These are phyloP conservation scores for Megaceryle maxima DNA, from an alignment of 2,113 vertebrate species.

Conservation along the genomic window DNA sequence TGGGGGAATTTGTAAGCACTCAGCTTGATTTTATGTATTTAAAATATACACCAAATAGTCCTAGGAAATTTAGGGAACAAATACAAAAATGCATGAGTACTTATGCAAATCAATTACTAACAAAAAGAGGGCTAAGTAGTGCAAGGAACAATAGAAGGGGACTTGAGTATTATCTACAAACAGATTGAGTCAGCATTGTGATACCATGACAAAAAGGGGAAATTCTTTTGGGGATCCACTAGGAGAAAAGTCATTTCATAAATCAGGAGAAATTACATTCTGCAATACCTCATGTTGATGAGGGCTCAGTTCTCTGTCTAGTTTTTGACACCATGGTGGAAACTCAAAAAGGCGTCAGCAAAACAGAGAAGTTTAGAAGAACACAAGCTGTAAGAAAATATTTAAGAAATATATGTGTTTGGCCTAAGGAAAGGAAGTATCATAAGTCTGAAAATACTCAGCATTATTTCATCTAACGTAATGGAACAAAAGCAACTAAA, in stretches of 20 bases:
- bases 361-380: background rate
- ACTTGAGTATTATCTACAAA: background rate
- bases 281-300: background rate
- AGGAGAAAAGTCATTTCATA: background rate
- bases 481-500: background rate
- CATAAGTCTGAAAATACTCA: background rate
- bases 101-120: background rate
- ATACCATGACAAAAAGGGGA: background rate
- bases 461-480: background rate
- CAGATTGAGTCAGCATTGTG: background rate
- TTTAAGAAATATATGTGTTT: background rate
- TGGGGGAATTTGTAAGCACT: background rate
- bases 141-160: background rate
- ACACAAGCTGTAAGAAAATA: background rate
- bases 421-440: background rate
- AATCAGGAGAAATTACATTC: background rate
- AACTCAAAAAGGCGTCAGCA: background rate
- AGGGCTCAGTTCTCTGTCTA: background rate
- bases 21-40: background rate
- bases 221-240: background rate
- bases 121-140: background rate
- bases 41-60: background rate
- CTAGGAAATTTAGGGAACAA: background rate
- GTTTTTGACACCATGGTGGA: background rate
- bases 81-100: background rate